Evolutionary conservation across 2,888 invertebrate genomes (phyloP).

Genomic region (Calameuta pallipes): DNA sequence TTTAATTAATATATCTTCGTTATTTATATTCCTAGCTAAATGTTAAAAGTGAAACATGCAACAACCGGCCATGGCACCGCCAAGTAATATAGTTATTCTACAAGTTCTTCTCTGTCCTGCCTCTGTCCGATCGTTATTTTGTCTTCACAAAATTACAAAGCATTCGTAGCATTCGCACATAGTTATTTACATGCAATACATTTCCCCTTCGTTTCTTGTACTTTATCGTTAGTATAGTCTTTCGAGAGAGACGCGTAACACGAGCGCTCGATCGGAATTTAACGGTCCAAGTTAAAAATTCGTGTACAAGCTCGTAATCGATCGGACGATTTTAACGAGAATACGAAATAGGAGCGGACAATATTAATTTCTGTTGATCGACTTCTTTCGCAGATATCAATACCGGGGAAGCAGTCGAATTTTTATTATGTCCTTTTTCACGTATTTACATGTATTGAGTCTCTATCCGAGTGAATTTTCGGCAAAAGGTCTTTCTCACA

Average conservation of each 20-base stretch:
- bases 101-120: slow-evolving; percentile 10
- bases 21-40: slow-evolving; percentile 40
- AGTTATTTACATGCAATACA: slow-evolving; percentile 33
- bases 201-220: slow-evolving; percentile 12
- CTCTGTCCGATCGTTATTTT: slow-evolving; percentile 20
- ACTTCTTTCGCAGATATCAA: no score
- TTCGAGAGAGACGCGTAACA: background rate
- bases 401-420: no score
- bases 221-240: slow-evolving; percentile 8
- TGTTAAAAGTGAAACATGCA: slow-evolving; percentile 39
- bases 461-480: no score
- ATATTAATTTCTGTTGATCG: no score
- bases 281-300: no score
- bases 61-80: slow-evolving; percentile 36
- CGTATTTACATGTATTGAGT: no score
- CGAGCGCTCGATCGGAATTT: background rate
- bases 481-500: no score
- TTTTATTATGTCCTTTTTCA: no score
- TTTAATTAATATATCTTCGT: slow-evolving; percentile 27
- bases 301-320: no score
- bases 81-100: slow-evolving; percentile 24
- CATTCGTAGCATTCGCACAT: slow-evolving; percentile 17
- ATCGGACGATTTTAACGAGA: no score
- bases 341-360: no score
- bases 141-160: slow-evolving; percentile 34